A percentile compares a stretch with the other conserved stretches of the same genome.
Conservation (phyloP, 2,888 invertebrate genomes). For the Microplitis deprimator region DNA sequence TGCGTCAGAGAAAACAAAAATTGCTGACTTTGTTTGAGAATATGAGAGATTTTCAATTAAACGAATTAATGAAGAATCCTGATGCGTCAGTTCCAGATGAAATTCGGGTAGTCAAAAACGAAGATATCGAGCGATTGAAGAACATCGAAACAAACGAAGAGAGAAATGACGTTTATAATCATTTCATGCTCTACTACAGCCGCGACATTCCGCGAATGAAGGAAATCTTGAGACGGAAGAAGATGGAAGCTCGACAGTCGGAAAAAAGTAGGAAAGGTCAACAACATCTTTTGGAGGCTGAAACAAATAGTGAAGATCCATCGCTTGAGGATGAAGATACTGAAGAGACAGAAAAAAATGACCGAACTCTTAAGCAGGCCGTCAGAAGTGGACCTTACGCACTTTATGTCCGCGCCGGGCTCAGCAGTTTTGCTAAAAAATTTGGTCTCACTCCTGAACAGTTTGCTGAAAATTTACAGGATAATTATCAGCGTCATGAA, state of each 20-base stretch:
- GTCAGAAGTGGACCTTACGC: conserved; percentile 90
- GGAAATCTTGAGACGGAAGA: conserved; percentile 79
- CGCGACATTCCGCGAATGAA: conserved; percentile 89
- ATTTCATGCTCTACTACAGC: conserved; percentile 94
- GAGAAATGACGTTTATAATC: conserved; percentile 91
- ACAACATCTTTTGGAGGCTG: conserved; percentile 76
- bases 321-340: conserved; percentile 73
- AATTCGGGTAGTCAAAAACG: conserved; percentile 86
- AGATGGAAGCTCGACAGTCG: conserved; percentile 76
- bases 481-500: conserved; percentile 95
- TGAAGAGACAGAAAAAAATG: conserved; percentile 66
- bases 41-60: conserved; percentile 92
- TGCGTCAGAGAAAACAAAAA: conserved; percentile 87
- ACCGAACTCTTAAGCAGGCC: conserved; percentile 83
- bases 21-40: conserved; percentile 87
- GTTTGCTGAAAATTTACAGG: conserved; percentile 95
- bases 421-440: conserved; percentile 87
- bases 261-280: conserved; percentile 72
- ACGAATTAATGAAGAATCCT: conserved; percentile 84
- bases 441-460: conserved; percentile 95
- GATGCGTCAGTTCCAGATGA: conserved; percentile 89
- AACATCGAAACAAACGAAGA: conserved; percentile 90
- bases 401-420: conserved; percentile 87
- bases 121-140: conserved; percentile 85
- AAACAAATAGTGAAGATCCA: conserved; percentile 77